These are phyloP conservation scores for Bombus vancouverensis DNA, from an alignment of 1,140 invertebrate species.

Conservation along the genomic window DNA sequence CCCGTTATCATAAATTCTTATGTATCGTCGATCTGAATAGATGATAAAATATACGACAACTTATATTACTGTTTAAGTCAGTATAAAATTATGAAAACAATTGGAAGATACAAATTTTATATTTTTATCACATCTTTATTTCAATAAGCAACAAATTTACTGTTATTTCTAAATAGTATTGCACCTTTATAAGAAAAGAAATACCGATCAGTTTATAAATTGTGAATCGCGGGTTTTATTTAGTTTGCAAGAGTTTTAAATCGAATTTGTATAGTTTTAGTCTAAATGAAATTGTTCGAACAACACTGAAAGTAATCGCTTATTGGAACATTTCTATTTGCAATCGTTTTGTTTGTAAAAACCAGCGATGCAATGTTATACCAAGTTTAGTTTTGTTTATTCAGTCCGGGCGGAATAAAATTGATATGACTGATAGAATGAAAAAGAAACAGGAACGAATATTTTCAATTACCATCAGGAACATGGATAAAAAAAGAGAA, in stretches of 20 bases:
- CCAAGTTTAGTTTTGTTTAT: not conserved
- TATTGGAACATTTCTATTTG: not conserved
- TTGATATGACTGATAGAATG: not conserved
- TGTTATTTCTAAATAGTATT: not conserved
- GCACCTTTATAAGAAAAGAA: not conserved
- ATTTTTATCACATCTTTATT: too few relatives aligned
- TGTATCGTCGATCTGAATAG: not conserved
- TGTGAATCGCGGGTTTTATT: not conserved
- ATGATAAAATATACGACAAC: too few relatives aligned
- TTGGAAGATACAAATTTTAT: too few relatives aligned
- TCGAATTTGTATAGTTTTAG: not conserved
- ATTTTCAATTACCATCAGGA: constrained; percentile 2
- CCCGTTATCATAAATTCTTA: not conserved
- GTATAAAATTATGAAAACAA: too few relatives aligned
- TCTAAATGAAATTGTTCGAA: constrained; percentile 5
- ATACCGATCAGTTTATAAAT: not conserved
- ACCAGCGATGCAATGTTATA: not conserved
- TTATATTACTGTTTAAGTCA: too few relatives aligned
- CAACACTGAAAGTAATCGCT: not conserved
- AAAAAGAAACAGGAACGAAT: not conserved
- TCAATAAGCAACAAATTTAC: not conserved
- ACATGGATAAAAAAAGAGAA: not conserved
- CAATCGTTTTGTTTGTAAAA: not conserved
- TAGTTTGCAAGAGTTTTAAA: too few relatives aligned
- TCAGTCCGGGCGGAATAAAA: not conserved